Conservation (phyloP, 2,797 vertebrate species). For the Podarcis siculus region DNA sequence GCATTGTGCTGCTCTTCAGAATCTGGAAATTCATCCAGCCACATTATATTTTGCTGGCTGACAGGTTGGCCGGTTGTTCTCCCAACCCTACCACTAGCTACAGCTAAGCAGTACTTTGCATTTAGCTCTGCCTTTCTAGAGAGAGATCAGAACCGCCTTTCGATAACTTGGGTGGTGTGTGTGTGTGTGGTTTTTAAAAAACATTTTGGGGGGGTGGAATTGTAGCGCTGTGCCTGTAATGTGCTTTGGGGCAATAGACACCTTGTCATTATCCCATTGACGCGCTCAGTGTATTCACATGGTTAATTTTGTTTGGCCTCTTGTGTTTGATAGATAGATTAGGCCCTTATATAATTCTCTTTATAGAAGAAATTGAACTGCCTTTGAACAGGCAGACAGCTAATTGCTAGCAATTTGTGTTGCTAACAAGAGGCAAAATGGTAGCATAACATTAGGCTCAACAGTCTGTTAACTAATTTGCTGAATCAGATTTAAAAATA, state of each 20-base stretch:
- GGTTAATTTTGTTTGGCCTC: conserved; percentile 85
- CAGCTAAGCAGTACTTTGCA: conserved; percentile 40
- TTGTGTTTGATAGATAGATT: conserved; percentile 84
- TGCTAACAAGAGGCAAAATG: conserved; percentile 84
- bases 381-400: conserved; percentile 84
- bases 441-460: conserved; percentile 83
- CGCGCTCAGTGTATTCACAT: conserved; percentile 78
- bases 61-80: conserved; percentile 62
- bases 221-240: conserved; percentile 57
- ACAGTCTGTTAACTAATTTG: conserved; percentile 85
- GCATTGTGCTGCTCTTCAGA: conserved; percentile 62
- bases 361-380: conserved; percentile 82
- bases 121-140: conserved; percentile 54
- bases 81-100: conserved; percentile 21
- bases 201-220: conserved; percentile 42
- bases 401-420: conserved; percentile 88
- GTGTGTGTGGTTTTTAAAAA: neutral
- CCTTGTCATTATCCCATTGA: conserved; percentile 83
- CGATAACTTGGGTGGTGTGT: conserved; percentile 57
- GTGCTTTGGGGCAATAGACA: conserved; percentile 72
- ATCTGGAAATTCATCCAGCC: conserved; percentile 60
- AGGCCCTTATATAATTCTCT: conserved; percentile 83
- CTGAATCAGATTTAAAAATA: conserved; percentile 76
- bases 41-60: conserved; percentile 55
- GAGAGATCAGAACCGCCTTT: conserved; percentile 60